Base-by-base conservation (phyloP, 2,113 vertebrate genomes). In the Xiphias gladius region DNA sequence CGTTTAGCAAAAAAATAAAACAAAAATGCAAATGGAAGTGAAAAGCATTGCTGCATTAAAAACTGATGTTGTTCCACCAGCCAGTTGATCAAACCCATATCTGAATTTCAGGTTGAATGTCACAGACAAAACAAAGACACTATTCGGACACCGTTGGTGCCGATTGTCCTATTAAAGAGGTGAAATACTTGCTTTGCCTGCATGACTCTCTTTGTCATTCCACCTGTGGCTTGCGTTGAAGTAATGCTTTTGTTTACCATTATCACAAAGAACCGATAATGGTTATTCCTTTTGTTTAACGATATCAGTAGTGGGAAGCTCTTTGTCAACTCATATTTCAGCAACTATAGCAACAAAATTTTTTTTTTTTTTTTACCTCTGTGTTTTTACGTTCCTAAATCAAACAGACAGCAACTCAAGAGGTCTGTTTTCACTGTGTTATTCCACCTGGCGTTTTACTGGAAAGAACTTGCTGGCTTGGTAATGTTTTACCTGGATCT, bases 1-100 rank as follows among this genome's bases (percentile, higher is more conserved):
- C 28, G 8, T 85, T 70, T 91, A 22, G 90, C 61, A 24, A 93
- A 78, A 37, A 63, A 68, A 78, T 93, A 91, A 78, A 93, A 94
- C 17, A 92, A 24, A 35, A 90, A 85, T 35, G 93, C 92, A 19
- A 93, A 90, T 2, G 94, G 92, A 17, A 95, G 67, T n/a, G 80
- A 86, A 41, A 89, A 66, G 57, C 86, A 81, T n/a, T 94, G 93
- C 24, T 94, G 84, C 41, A 84, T 70, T 66, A 94, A 26, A 67
- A 93, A 85, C 35, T 48, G 77, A 73, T 92, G 75, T 54, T 79
- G 87, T 65, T 86, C 71, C 75, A 72, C 89, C 22, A 86, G 3
- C 46, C 5, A 68, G 64, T 57, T 37, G 43, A 88, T 20, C 13
- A 73, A 74, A 59, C 50, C 75, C 93, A 94, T 94, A 24, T 79